These are phyloP conservation scores for Lasioglossum pauxillum DNA, from an alignment of 2,888 invertebrate species.

Conservation along the genomic window DNA sequence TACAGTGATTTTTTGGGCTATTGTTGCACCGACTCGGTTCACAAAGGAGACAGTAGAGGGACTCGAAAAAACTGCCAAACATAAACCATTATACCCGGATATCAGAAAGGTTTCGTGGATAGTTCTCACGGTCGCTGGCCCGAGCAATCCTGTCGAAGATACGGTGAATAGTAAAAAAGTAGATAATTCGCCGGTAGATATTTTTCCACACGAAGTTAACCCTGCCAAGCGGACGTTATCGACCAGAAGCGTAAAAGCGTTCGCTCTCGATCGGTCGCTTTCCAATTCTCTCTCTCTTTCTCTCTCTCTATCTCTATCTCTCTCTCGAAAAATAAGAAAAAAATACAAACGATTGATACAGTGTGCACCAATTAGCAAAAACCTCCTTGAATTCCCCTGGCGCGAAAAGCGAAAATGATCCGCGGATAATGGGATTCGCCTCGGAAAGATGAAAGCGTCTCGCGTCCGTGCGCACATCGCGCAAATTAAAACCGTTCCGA, in stretches of 20 bases:
- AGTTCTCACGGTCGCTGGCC: slow-evolving; percentile 40
- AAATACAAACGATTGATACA: not conserved
- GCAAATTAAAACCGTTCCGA: not conserved
- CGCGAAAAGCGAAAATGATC: not conserved
- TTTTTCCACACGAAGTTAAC: slow-evolving; percentile 47
- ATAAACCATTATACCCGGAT: slow-evolving; percentile 30
- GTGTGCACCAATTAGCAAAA: not conserved
- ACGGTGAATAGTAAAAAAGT: slow-evolving; percentile 12
- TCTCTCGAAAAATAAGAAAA: not conserved
- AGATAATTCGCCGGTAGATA: slow-evolving; percentile 33
- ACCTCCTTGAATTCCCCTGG: not conserved
- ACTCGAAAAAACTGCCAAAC: slow-evolving; percentile 44
- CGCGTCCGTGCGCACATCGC: slow-evolving; percentile 17
- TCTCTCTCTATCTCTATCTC: not conserved
- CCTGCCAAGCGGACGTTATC: slow-evolving; percentile 21
- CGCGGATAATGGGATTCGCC: slow-evolving; percentile 5
- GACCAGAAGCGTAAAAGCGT: slow-evolving; percentile 9
- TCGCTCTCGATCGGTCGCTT: slow-evolving; percentile 52
- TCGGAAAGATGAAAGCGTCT: slow-evolving; percentile 31
- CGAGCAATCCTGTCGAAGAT: slow-evolving; percentile 11
- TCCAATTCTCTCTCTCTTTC: slow-evolving; percentile 21
- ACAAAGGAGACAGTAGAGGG: not conserved
- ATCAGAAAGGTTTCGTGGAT: slow-evolving; percentile 19
- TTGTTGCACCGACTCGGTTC: not conserved
- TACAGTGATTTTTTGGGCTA: not conserved